Conservation (phyloP, 2,113 vertebrate genomes). For the Halcyon senegalensis region DNA sequence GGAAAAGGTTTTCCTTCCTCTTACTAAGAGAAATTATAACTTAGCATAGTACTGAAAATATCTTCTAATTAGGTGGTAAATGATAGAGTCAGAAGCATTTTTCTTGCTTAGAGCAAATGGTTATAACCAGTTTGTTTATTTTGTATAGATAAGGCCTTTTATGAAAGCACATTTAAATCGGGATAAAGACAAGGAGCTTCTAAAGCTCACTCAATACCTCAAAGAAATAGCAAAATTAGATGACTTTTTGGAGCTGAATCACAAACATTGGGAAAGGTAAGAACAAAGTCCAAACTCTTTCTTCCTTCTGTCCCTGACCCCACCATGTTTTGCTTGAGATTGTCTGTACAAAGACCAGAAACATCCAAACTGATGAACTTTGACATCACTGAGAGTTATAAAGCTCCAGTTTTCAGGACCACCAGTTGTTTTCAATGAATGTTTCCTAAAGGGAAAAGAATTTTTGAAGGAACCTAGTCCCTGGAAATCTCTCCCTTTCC, state of each 20-base stretch:
- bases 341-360: not conserved
- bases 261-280: constrained; percentile 99
- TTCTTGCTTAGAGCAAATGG: not conserved
- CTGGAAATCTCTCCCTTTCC: not conserved
- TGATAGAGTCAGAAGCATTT: not conserved
- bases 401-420: not conserved
- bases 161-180: constrained; percentile 99
- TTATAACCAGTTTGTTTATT: constrained; percentile 28
- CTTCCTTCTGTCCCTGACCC: not conserved
- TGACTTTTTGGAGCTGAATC: constrained; percentile 93
- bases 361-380: not conserved
- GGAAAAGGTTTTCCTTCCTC: not conserved
- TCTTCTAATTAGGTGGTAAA: not conserved
- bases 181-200: constrained; percentile 95
- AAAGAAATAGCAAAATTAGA: constrained; percentile 97
- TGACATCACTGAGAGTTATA: not conserved
- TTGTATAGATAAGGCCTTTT: constrained; percentile 91
- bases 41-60: not conserved
- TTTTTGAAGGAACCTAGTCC: not conserved
- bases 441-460: not conserved
- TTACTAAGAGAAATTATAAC: not conserved
- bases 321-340: not conserved
- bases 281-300: constrained; percentile 2
- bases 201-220: constrained; percentile 97
- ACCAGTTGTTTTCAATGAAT: rapidly evolving